These are phyloP conservation scores for Drosophila arizonae DNA, from an alignment of 1,140 invertebrate genomes.

Conservation along the genomic window DNA sequence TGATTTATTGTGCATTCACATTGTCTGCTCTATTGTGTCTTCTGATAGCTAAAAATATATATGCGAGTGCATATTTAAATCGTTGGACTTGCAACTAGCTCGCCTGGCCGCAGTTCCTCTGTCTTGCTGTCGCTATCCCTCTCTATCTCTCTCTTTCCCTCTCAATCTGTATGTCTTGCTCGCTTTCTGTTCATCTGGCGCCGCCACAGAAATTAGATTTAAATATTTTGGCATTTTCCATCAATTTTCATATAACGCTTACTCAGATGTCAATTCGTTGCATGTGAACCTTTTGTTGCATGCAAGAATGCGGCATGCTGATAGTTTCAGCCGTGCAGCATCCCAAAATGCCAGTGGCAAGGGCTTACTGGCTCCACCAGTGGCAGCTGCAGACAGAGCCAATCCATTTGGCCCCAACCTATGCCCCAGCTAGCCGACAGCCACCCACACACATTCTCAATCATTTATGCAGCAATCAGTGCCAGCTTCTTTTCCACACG, in stretches of 20 bases:
- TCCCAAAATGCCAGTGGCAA: slow-evolving; percentile 44
- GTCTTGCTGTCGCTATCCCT: background rate
- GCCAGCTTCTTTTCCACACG: slow-evolving; percentile 74
- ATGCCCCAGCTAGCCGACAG: background rate
- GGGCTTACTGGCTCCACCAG: slow-evolving; percentile 23
- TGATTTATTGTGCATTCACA: slow-evolving; percentile 53
- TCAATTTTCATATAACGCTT: slow-evolving; percentile 72
- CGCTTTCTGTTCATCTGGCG: no score
- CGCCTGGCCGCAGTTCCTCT: slow-evolving; percentile 5
- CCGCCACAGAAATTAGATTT: slow-evolving; percentile 67
- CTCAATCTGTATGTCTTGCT: background rate
- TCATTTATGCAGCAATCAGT: slow-evolving; percentile 80
- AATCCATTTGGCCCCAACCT: slow-evolving; percentile 5
- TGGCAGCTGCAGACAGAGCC: background rate
- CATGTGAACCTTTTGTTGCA: slow-evolving; percentile 33
- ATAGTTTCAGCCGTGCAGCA: slow-evolving; percentile 22
- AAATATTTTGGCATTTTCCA: slow-evolving; percentile 79
- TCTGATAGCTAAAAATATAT: slow-evolving; percentile 51
- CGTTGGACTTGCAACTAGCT: slow-evolving; percentile 26
- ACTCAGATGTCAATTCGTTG: slow-evolving; percentile 1
- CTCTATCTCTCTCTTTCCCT: background rate
- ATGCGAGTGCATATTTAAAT: slow-evolving; percentile 62
- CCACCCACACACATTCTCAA: slow-evolving; percentile 56
- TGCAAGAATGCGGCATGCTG: slow-evolving; percentile 38
- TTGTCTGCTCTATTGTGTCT: slow-evolving; percentile 48